Base-by-base conservation (phyloP, 2,113 vertebrate genomes). In the Engraulis encrasicolus region DNA sequence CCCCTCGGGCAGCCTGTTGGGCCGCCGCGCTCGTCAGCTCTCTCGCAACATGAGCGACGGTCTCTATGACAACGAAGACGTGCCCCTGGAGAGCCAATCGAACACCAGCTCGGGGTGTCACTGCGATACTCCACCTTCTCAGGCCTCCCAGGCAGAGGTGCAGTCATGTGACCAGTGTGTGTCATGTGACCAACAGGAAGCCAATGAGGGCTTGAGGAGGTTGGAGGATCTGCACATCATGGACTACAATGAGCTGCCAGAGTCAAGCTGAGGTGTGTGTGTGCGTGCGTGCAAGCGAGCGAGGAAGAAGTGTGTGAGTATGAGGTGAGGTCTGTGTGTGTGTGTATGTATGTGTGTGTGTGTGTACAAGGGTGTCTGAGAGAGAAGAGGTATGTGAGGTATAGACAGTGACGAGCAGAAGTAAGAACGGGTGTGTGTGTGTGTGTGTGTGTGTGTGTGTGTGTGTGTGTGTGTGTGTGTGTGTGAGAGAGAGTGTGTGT, bases 41-140 rank as follows among this genome's bases (percentile, higher is more conserved):
- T 98, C 99, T 86, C 93, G 96, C 80, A 96, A 96, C 91, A 96
- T 95, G 93, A 96, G 95, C 0, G 96, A 97, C 89, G 96, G 96
- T 93, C 96, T 95, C 86, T 95, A 95, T 1, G 96, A 96, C 4
- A 95, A 94, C 83, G 96, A 95, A 77, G 86, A 88, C 12, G 31
- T 80, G 90, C 90, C 45, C 90, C 89, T 0, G 88, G 92, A 79
- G 86, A 87, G 80, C 14, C 0, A 36, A 12, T 77, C 80, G 0
- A n/a, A 23, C 50, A 45, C 1, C 66, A 79, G 45, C 78, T 80
- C 31, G 1, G 81, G 14, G 80, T 50, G 58, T 31, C 58, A 66
- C 58, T 66, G 50, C 4, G n/a, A 23, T 50, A 18, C 84, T 81
- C 17, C 45, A 0, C 1, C 49, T 0, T 38, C 74, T 18, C 50